Base-by-base conservation (phyloP, 2,888 invertebrate species). In the Agrochola litura region DNA sequence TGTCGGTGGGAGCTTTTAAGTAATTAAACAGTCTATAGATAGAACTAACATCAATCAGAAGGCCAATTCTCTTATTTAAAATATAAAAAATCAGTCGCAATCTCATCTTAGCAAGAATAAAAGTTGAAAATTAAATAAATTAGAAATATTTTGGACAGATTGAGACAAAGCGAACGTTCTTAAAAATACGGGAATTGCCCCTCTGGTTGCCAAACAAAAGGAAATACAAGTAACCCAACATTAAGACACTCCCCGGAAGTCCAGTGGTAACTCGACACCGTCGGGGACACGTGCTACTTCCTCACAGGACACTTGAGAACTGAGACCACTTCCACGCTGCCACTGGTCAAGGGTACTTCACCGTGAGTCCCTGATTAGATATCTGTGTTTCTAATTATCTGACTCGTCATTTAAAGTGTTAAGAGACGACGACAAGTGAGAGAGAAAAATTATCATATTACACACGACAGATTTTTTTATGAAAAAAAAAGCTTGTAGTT, bases 201-300 rank as follows among this genome's bases (percentile, higher is more conserved):
- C 30, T 67, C 66, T 49, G 66, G 12, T 16, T 37, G 14, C n/a
- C 25, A 58, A 52, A 19, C 1, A 49, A 75, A 54, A 49, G 63
- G 61, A 49, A 75, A 75, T 25, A 12, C 25, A 73, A 67, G 66
- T 58, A 63, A 25, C 14, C 37, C 61, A 71, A 64, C 75, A 61
- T 30, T 52, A 70, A 82, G 79, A 71, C 65, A 76, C 56, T 84
- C 83, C 82, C 80, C 83, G 81, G 86, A 83, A 85, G 83, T 76
- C 46, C 56, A 64, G 52, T 3, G 52, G 89, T 84, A 89, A 89
- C 70, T 0, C 49, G 79, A 91, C 76, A 88, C 88, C 70, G 25
- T 0, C 30, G 67, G 56, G 78, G 64, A 70, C 95, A 95, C 94
- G 95, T 95, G 95, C 92, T 81, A 93, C 93, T 93, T 94, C 94